A percentile compares a stretch with the other conserved stretches of the same genome.
Conservation (phyloP, 2,888 invertebrate species). For the Macrosiphum euphorbiae region DNA sequence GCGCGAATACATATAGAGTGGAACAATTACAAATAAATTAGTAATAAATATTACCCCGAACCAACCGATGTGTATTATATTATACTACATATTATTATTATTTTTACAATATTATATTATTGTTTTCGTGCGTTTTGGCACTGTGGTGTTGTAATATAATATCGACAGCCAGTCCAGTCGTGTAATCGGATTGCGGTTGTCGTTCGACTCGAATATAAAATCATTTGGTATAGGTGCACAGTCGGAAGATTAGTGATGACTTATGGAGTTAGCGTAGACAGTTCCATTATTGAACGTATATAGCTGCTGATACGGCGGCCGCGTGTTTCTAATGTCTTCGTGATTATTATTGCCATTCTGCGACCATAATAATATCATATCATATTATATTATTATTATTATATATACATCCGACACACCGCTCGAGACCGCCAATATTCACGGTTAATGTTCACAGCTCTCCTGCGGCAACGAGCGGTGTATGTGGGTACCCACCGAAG, state of each 20-base stretch:
- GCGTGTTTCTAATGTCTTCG: conserved; percentile 50
- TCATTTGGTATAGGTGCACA: neutral
- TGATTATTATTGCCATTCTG: conserved; percentile 14
- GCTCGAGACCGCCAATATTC: neutral
- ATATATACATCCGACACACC: neutral
- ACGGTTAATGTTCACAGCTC: neutral
- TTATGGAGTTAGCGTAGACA: neutral
- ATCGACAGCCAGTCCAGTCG: neutral
- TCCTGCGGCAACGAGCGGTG: neutral
- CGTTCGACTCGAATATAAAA: neutral
- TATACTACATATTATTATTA: neutral
- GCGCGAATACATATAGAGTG: neutral
- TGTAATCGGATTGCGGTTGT: conserved; percentile 25
- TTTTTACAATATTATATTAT: too few species aligned
- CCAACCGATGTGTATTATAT: neutral
- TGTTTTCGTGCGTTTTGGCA: neutral
- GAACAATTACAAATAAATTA: neutral
- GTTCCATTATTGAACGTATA: neutral
- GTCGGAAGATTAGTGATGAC: neutral
- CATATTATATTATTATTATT: neutral
- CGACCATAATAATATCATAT: neutral
- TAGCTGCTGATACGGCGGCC: neutral
- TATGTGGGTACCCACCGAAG: neutral
- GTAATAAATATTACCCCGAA: neutral
- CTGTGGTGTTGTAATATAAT: neutral